Evolutionary conservation across 2,113 vertebrate species (phyloP).

Genomic region (Eulemur rufifrons): DNA sequence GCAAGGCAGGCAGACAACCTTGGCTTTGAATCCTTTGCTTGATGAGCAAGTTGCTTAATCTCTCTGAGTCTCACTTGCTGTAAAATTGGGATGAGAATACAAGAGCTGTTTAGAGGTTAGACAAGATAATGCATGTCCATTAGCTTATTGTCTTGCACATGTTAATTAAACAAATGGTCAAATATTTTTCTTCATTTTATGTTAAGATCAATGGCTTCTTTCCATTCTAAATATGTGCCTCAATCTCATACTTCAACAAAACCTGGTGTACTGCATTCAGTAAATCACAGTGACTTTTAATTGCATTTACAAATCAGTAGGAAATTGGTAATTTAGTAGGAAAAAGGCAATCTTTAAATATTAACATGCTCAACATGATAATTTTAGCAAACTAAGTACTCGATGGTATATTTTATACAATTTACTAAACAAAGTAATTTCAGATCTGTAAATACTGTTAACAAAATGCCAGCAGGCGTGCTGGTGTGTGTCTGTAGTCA

Average conservation of each 20-base stretch:
- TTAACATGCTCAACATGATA: not conserved
- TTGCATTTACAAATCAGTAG: constrained; percentile 13
- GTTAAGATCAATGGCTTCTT: not conserved
- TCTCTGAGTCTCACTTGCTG: not conserved
- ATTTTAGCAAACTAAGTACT: not conserved
- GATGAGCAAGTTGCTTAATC: constrained; percentile 21
- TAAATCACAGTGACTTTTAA: constrained; percentile 38
- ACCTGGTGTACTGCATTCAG: not conserved
- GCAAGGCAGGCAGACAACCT: not conserved
- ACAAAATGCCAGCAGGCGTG: not conserved
- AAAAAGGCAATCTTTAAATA: not conserved
- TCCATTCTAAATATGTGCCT: not conserved
- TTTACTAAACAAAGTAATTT: constrained; percentile 2
- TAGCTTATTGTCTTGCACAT: not conserved
- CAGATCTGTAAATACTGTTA: not conserved
- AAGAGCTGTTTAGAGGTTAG: not conserved
- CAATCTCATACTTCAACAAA: not conserved
- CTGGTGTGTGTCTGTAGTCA: too few relatives aligned
- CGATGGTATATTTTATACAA: not conserved
- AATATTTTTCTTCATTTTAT: constrained; percentile 2
- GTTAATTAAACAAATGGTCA: not conserved
- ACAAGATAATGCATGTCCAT: not conserved
- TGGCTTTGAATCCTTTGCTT: not conserved
- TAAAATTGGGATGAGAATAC: not conserved
- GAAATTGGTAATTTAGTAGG: not conserved